Evolutionary conservation across 2,888 invertebrate genomes (phyloP), one percentile per base, ranked within the genome.

Genomic region (Drosophila siamana): DNA sequence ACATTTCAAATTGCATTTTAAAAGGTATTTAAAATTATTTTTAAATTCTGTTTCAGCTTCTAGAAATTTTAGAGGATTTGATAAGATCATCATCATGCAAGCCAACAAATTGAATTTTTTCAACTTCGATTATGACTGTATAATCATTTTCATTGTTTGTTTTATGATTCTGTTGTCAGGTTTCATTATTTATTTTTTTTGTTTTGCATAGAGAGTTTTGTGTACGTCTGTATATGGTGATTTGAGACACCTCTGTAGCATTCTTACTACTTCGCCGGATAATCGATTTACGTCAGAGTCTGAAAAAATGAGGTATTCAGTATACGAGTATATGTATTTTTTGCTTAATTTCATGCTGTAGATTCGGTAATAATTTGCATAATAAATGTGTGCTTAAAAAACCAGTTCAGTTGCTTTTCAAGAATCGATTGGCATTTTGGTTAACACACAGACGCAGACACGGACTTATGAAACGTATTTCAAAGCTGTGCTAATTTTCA

Each of bases 321-420:
- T 47, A 62, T 54, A 44, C 8, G 22, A 28, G 28, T 11, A 38
- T 47, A 22, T 51, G 11, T 33, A 54, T 48, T 43, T 60, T 36
- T 55, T 60, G 52, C 22, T 56, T 43, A 43, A 43, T 33, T 63
- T 64, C 60, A 66, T 64, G 66, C 67, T 66, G 41, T 52, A 33
- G 62, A 52, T 50, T 63, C 60, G 64, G 19, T 74, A 64, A 74
- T 74, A 67, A 77, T 77, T 78, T 78, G 65, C 72, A 75, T 76
- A 77, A 71, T 71, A 70, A 78, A 78, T 78, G 57, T 65, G 59
- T 56, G 74, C 71, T 67, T 74, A 52, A 33, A 46, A 73, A 83
- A 83, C 83, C 81, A 74, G 83, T 83, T 81, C 69, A 75, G 79
- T 78, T 71, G 55, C 62, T 62, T 71, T 78, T 75, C 63, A 60